These are phyloP conservation scores for Bovichtus variegatus DNA, from an alignment of 2,797 vertebrate genomes.

Conservation along the genomic window DNA sequence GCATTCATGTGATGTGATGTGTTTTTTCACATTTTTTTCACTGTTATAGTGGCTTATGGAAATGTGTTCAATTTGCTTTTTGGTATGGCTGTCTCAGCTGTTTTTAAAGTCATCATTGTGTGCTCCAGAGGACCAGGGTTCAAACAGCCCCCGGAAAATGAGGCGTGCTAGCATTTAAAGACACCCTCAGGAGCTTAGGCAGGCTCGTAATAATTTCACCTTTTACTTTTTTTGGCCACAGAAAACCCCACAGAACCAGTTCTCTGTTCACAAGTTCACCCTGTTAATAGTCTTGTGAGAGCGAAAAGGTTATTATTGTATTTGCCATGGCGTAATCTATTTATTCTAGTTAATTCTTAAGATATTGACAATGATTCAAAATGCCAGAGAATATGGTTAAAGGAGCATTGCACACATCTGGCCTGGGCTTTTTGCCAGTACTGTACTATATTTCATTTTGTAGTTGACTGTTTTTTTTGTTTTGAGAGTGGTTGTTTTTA, in stretches of 20 bases:
- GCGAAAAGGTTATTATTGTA: conserved; percentile 28
- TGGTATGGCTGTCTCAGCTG: conserved; percentile 40
- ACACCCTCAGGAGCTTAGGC: conserved; percentile 55
- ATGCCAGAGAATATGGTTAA: background rate
- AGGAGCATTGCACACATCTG: background rate
- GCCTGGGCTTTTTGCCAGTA: background rate
- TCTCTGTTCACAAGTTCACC: conserved; percentile 24
- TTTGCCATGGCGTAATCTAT: conserved; percentile 7
- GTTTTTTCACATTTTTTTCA: background rate
- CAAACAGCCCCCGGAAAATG: conserved; percentile 54
- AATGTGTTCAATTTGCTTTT: conserved; percentile 31
- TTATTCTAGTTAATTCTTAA: background rate
- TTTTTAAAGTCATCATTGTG: conserved; percentile 39
- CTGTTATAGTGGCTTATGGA: conserved; percentile 33
- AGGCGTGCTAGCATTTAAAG: conserved; percentile 46
- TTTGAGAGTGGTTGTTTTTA: background rate
- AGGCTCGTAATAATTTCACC: conserved; percentile 54
- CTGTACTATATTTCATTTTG: background rate
- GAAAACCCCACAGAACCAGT: conserved; percentile 29
- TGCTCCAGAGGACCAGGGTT: conserved; percentile 43
- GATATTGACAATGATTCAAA: conserved; percentile 8
- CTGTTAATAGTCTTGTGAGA: conserved; percentile 33
- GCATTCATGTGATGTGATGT: conserved; percentile 4
- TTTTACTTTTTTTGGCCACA: conserved; percentile 53
- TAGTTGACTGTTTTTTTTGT: background rate